A percentile compares a stretch with the other conserved stretches of the same genome.
These are phyloP conservation scores for Geophilus truncorum DNA, from an alignment of 2,888 invertebrate genomes.

Conservation along the genomic window DNA sequence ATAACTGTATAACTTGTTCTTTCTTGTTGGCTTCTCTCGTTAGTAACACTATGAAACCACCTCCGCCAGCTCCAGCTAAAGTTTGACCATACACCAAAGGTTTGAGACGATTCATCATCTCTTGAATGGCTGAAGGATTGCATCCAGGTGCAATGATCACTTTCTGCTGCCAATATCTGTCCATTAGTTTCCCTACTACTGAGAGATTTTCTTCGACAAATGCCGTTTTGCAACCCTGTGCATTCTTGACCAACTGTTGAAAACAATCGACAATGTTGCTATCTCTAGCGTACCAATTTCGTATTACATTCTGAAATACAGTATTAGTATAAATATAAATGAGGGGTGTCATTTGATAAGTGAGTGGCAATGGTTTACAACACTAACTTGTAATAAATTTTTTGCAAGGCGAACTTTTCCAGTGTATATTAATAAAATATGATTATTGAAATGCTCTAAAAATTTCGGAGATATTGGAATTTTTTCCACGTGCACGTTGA, in stretches of 20 bases:
- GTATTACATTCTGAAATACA: conserved; percentile 48
- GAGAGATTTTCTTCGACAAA: conserved; percentile 44
- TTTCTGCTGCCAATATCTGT: conserved; percentile 50
- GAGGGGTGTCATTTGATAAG: too few relatives aligned
- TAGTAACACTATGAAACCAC: conserved; percentile 49
- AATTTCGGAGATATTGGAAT: conserved; percentile 41
- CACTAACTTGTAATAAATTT: conserved; percentile 52
- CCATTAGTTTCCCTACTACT: conserved; percentile 46
- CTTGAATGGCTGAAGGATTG: conserved; percentile 46
- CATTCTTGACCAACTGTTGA: conserved; percentile 46
- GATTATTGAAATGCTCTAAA: conserved; percentile 46
- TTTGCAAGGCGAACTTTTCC: conserved; percentile 54
- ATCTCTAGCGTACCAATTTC: conserved; percentile 51
- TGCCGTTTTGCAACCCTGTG: conserved; percentile 41
- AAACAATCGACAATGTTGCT: conserved; percentile 48
- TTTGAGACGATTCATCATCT: conserved; percentile 44
- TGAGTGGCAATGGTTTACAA: too few relatives aligned
- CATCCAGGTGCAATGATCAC: conserved; percentile 50
- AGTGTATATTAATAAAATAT: conserved; percentile 53
- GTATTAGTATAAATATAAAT: too few relatives aligned
- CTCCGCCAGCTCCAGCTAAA: conserved; percentile 51
- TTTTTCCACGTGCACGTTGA: conserved; percentile 46
- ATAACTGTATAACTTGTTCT: background rate
- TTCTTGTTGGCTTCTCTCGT: conserved; percentile 43
- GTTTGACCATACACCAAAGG: conserved; percentile 46